Evolutionary conservation across 2,113 vertebrate genomes (phyloP), one percentile per base, ranked within the genome.

Genomic region (Tachuris rubrigastra): DNA sequence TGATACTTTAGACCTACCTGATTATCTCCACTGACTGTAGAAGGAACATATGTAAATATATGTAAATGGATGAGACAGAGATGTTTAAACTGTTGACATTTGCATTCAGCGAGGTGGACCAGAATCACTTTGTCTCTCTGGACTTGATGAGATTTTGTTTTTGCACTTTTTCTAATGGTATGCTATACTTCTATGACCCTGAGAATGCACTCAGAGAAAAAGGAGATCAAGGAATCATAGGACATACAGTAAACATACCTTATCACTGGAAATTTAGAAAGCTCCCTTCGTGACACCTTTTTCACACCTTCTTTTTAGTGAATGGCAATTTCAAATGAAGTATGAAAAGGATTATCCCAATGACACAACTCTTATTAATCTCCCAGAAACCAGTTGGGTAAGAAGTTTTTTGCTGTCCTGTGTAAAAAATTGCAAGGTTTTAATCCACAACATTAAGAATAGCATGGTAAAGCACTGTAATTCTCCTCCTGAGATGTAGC

Each of bases 91-190:
- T 50, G 24, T 33, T 44, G 33, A 35, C 1, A 37, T 58, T 44
- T 72, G 6, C 16, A 31, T 56, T 67, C 15, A 25, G 4, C 6
- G 35, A 56, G 5, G 11, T 62, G 33, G 41, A 46, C 9, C 16
- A 72, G 1, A 42, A 20, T 33, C 12, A 9, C 28, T 30, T 62
- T 33, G 12, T 50, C 16, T n/a, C 37, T 68, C 39, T 52, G 42
- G 15, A 73, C 9, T 46, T 68, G 9, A 25, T 0, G 0, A 83
- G 10, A 73, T 16, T 58, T 13, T 73, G 15, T 6, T 74, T 74
- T 52, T 16, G 11, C 1, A 5, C 5, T 55, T 67, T 73, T 74
- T 52, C 31, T 16, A 18, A 46, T 4, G 25, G 6, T 19, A 50
- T 35, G 3, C 21, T 50, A 20, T 16, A 31, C 6, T 50, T 89